Conservation (phyloP, 2,888 invertebrate species). For the Mimachlamys varia region DNA sequence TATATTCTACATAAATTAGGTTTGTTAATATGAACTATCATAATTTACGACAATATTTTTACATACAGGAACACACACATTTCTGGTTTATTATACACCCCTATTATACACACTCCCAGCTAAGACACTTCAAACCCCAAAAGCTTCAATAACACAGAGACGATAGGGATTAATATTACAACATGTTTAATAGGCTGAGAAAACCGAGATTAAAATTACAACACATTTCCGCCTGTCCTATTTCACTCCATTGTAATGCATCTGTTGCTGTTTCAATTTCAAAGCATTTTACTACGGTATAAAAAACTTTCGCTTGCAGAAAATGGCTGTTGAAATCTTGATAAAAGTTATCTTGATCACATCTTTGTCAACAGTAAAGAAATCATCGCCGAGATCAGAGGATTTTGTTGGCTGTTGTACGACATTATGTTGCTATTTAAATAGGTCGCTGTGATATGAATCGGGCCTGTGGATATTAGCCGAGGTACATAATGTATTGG, state of each 20-base stretch:
- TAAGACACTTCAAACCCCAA: background rate
- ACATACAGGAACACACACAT: background rate
- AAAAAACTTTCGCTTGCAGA: background rate
- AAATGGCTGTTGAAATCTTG: constrained; percentile 27
- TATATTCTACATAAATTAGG: background rate
- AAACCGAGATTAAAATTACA: background rate
- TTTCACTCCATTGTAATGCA: background rate
- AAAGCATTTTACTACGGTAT: background rate
- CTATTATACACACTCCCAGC: background rate
- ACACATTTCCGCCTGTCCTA: constrained; percentile 3
- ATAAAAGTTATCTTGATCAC: constrained; percentile 15
- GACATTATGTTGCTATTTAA: background rate
- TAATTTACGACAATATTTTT: background rate
- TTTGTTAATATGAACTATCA: background rate
- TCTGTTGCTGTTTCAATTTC: background rate
- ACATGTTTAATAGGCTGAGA: background rate
- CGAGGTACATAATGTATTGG: background rate
- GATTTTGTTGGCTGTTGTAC: background rate
- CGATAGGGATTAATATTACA: background rate
- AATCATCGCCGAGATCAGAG: background rate
- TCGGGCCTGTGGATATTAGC: background rate
- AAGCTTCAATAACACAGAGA: background rate
- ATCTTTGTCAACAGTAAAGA: constrained; percentile 31
- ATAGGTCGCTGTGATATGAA: constrained; percentile 21
- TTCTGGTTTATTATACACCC: too few species aligned